These are phyloP conservation scores for Atlantisia rogersi DNA, from an alignment of 2,113 vertebrate genomes.

Conservation along the genomic window DNA sequence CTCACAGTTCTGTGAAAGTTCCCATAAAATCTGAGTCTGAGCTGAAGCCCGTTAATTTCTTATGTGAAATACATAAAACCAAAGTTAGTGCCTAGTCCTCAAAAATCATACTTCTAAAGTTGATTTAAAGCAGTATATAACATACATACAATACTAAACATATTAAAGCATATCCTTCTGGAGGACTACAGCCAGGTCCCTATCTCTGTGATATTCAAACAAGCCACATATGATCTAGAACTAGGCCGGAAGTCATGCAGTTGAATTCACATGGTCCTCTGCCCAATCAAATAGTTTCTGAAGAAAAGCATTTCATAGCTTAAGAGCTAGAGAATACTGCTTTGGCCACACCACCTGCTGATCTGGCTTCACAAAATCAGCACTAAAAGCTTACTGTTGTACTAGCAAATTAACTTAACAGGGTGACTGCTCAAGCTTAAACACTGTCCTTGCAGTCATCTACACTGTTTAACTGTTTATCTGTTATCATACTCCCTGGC, in stretches of 20 bases:
- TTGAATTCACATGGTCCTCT: background rate
- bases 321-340: background rate
- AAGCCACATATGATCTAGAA: background rate
- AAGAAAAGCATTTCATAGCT: background rate
- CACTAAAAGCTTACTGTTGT: background rate
- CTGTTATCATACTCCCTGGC: background rate
- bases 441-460: background rate
- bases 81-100: background rate
- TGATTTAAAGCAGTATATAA: background rate
- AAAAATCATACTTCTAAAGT: background rate
- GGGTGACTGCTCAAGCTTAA: background rate
- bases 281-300: background rate
- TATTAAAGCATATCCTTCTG: background rate
- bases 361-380: background rate
- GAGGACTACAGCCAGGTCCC: background rate
- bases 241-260: background rate
- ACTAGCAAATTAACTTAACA: background rate
- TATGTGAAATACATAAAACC: background rate
- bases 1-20: background rate
- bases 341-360: background rate
- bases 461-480: background rate
- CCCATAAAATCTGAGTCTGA: background rate
- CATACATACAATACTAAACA: background rate
- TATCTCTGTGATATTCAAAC: background rate
- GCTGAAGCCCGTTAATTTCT: background rate